Conservation (phyloP, 53 echinoderm and acorn worm species). For the Holothuria leucospilota region DNA sequence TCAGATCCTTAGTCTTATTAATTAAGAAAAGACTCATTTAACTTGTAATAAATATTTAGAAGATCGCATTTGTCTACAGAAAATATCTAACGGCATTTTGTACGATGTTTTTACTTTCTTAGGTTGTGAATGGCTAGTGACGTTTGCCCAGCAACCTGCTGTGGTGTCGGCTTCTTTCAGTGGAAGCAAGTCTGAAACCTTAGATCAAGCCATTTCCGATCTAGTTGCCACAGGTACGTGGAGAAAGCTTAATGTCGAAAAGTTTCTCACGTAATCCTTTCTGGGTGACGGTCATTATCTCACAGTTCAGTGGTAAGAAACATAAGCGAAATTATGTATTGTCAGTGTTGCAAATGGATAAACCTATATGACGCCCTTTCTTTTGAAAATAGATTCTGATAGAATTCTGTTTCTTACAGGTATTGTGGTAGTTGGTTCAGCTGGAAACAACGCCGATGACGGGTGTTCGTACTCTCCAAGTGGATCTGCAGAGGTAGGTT, state of each 20-base stretch:
- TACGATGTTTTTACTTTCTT: neutral
- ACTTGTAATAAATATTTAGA: neutral
- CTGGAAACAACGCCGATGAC: conserved; percentile 20
- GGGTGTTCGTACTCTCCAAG: conserved; percentile 26
- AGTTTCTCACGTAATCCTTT: too few relatives aligned
- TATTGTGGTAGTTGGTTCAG: neutral
- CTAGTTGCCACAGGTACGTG: neutral
- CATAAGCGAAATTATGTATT: too few relatives aligned
- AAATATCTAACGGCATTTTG: neutral
- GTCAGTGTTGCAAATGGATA: too few relatives aligned
- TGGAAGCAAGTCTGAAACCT: neutral
- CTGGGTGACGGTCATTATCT: too few relatives aligned
- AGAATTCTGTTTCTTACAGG: neutral
- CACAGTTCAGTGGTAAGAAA: too few relatives aligned
- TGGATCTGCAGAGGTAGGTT: neutral
- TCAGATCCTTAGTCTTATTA: too few relatives aligned
- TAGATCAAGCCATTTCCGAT: conserved; percentile 16
- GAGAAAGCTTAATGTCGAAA: too few relatives aligned
- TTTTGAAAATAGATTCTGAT: too few relatives aligned
- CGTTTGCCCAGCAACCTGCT: neutral
- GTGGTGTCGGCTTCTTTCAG: conserved; percentile 16
- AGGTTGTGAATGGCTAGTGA: conserved; percentile 9
- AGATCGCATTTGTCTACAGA: neutral
- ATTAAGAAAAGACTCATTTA: too few relatives aligned
- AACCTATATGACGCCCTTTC: too few relatives aligned